Percentiles rank a stretch among this genome's conserved stretches.
These are phyloP conservation scores for Balanococcus diminutus DNA, from an alignment of 2,888 invertebrate genomes.

Conservation along the genomic window DNA sequence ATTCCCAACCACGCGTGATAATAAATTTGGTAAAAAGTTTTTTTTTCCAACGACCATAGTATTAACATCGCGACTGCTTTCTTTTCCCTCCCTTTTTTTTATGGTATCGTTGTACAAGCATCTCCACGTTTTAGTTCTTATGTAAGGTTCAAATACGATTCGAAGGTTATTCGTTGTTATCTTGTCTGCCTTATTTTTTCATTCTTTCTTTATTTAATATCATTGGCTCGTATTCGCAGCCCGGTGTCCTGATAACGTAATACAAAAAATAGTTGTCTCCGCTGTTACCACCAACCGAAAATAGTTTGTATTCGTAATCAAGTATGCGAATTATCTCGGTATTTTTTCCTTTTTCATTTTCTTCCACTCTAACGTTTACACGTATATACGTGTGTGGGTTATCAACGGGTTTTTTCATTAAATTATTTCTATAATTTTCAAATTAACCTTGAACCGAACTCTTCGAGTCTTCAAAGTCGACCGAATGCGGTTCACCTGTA, in stretches of 20 bases:
- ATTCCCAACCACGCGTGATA: background rate
- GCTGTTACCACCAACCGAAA: background rate
- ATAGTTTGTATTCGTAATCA: slow-evolving; percentile 19
- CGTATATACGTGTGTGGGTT: background rate
- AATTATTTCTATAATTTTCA: slow-evolving; percentile 19
- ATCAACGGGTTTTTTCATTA: background rate
- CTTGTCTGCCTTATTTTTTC: slow-evolving; percentile 19
- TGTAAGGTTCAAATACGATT: slow-evolving; percentile 37
- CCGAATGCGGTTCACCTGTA: background rate
- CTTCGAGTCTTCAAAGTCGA: slow-evolving; percentile 20
- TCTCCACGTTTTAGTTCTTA: slow-evolving; percentile 33
- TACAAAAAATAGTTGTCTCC: slow-evolving; percentile 2
- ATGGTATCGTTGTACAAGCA: background rate
- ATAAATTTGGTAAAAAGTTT: background rate
- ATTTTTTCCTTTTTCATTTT: background rate
- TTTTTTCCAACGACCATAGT: background rate
- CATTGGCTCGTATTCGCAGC: background rate
- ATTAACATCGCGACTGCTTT: background rate
- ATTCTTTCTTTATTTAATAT: slow-evolving; percentile 2
- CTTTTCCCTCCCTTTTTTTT: slow-evolving; percentile 4
- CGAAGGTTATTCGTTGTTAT: slow-evolving; percentile 32
- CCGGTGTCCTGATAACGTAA: background rate
- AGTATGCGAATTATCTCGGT: slow-evolving; percentile 38
- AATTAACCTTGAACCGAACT: slow-evolving; percentile 24
- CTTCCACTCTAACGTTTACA: background rate